These are phyloP conservation scores for Girardinichthys multiradiatus DNA, from an alignment of 2,113 vertebrate genomes.

Conservation along the genomic window DNA sequence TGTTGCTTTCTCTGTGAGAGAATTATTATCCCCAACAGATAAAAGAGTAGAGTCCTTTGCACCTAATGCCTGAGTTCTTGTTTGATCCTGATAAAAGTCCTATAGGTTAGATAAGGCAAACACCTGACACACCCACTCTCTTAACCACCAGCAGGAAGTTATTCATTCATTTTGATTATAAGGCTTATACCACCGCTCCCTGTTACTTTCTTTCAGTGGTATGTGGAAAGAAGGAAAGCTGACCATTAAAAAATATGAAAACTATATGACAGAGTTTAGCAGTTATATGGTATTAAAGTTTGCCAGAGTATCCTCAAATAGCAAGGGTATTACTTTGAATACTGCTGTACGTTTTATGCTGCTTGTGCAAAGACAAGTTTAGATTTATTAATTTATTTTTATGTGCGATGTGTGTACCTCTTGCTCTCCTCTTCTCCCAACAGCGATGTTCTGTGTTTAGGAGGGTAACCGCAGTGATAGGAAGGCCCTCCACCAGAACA, in stretches of 20 bases:
- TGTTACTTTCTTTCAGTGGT: constrained; percentile 33
- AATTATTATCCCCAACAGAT: constrained; percentile 63
- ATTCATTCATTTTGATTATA: constrained; percentile 71
- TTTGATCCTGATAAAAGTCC: constrained; percentile 75
- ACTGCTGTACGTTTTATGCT: not conserved
- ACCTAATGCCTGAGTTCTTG: constrained; percentile 59
- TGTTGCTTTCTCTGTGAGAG: constrained; percentile 52
- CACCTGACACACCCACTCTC: constrained; percentile 43
- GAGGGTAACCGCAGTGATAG: too few relatives aligned
- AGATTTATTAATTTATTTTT: not conserved
- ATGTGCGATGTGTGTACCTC: not conserved
- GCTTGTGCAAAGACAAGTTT: not conserved
- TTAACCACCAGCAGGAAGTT: constrained; percentile 63
- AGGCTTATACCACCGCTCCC: constrained; percentile 42
- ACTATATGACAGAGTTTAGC: not conserved
- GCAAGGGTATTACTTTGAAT: too few relatives aligned
- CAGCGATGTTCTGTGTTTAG: too few relatives aligned
- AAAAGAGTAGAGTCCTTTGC: constrained; percentile 68
- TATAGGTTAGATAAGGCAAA: constrained; percentile 57
- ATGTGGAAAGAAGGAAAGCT: constrained; percentile 14
- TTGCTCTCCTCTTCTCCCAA: not conserved
- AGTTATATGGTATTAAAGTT: not conserved
- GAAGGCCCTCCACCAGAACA: too few relatives aligned
- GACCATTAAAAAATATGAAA: constrained; percentile 8
- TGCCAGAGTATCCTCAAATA: not conserved